Percentiles rank a stretch among this genome's conserved stretches.
Conservation (phyloP, 2,888 invertebrate genomes). For the Tetragnatha montana region DNA sequence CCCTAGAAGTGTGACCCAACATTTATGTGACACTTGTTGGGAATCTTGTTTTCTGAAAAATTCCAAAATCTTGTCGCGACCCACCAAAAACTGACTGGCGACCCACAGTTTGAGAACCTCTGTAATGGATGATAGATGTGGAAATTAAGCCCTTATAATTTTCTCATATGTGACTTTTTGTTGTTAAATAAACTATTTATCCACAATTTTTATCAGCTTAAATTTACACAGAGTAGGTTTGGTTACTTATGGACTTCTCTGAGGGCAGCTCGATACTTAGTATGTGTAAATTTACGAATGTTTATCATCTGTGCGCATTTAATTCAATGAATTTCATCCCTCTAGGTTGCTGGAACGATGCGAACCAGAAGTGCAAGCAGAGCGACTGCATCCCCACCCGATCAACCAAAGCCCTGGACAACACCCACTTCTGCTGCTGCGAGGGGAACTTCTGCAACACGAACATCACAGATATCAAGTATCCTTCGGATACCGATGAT, state of each 20-base stretch:
- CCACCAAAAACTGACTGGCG: too few species aligned
- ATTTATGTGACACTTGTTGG: too few species aligned
- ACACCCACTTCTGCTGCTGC: conserved; percentile 89
- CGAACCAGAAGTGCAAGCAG: conserved; percentile 76
- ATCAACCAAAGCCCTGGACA: conserved; percentile 80
- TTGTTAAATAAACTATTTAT: background rate
- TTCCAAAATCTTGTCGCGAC: too few species aligned
- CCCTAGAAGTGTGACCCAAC: too few species aligned
- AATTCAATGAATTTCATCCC: background rate
- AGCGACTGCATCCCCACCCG: conserved; percentile 80
- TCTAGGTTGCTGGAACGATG: conserved; percentile 62
- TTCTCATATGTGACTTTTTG: background rate
- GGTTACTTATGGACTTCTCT: too few species aligned
- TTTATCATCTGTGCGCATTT: too few species aligned
- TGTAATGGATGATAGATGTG: too few species aligned
- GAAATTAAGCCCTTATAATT: too few species aligned
- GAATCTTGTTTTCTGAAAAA: too few species aligned
- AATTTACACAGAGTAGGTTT: background rate
- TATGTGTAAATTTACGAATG: too few species aligned
- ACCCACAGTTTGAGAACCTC: too few species aligned
- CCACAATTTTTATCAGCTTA: background rate
- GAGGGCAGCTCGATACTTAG: too few species aligned
- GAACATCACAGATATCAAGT: conserved; percentile 78
- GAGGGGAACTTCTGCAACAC: conserved; percentile 86
- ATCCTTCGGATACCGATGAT: conserved; percentile 17